Evolutionary conservation across 2,113 vertebrate species (phyloP), one percentile per base, ranked within the genome.

Genomic region (Archocentrus centrarchus): DNA sequence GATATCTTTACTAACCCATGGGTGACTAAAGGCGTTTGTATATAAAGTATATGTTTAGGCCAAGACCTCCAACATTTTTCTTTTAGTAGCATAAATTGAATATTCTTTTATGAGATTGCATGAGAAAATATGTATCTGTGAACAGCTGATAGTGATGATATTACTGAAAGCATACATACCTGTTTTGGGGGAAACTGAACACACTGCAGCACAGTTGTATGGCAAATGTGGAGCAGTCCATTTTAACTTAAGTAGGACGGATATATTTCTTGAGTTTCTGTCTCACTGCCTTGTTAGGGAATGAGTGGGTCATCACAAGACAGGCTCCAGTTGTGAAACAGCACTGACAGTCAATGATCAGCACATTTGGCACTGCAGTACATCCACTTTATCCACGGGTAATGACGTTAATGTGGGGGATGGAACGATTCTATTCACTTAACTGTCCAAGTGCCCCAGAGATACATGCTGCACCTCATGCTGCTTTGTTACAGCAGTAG

Each of bases 331-430:
- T 70, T 70, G 66, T 70, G 66, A 4, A 44, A 70, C 41, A 70
- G 66, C 66, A 30, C 22, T 50, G 66, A 70, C 66, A 70, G 66
- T 70, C 66, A 70, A 13, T 50, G 66, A 70, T 70, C 66, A 70
- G 41, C 50, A 50, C 44, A 70, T 70, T 50, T 70, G 44, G 66
- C 24, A 70, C 66, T 10, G 5, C 66, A 70, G 66, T 44, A 70
- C 66, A 50, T 70, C 44, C 66, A 70, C 44, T 70, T 50, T 7
- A 70, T 70, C 44, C 44, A 50, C 66, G 6, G 66, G 27, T 70
- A 70, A 70, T 70, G 41, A 70, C 6, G 3, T 73, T 73, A 73
- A 20, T 53, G 66, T 53, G 24, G 44, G 66, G 66, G 47, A 73
- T 73, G 44, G 11, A 73, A 53, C 17, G 11, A 32, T 73, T 70